These are phyloP conservation scores for Dermatemys mawii DNA, from an alignment of 2,113 vertebrate genomes.

Conservation along the genomic window DNA sequence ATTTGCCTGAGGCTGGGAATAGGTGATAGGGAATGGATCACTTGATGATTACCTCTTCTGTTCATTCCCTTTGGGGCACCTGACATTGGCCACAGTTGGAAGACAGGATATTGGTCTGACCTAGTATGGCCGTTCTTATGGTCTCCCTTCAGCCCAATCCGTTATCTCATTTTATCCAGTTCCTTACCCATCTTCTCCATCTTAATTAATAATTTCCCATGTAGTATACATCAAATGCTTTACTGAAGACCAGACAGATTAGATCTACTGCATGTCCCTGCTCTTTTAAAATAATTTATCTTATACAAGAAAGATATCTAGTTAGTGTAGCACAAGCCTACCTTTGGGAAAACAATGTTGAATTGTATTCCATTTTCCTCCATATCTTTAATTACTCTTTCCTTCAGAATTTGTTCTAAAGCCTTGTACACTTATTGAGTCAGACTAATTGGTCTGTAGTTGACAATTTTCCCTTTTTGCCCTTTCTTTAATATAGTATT, in stretches of 20 bases:
- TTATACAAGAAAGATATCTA: not conserved
- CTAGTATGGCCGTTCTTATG: too few relatives aligned
- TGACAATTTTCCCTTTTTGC: not conserved
- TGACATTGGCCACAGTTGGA: too few relatives aligned
- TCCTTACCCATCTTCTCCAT: not conserved
- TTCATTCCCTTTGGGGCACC: too few relatives aligned
- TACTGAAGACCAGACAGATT: not conserved
- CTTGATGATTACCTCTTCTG: too few relatives aligned
- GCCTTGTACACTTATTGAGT: not conserved
- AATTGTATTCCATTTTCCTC: not conserved
- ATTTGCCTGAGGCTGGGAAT: too few relatives aligned
- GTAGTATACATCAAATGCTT: not conserved
- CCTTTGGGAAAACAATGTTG: not conserved
- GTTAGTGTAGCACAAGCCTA: not conserved
- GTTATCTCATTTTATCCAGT: not conserved
- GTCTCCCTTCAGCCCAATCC: not conserved
- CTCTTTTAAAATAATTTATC: not conserved
- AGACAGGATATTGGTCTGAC: too few relatives aligned
- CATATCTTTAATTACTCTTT: not conserved
- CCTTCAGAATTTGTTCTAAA: not conserved
- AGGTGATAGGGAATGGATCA: too few relatives aligned
- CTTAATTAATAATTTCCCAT: not conserved
- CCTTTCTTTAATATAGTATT: not conserved
- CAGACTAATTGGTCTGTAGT: not conserved
- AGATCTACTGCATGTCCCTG: not conserved